Evolutionary conservation across 2,797 vertebrate species (phyloP).

Genomic region (Potorous gilbertii): DNA sequence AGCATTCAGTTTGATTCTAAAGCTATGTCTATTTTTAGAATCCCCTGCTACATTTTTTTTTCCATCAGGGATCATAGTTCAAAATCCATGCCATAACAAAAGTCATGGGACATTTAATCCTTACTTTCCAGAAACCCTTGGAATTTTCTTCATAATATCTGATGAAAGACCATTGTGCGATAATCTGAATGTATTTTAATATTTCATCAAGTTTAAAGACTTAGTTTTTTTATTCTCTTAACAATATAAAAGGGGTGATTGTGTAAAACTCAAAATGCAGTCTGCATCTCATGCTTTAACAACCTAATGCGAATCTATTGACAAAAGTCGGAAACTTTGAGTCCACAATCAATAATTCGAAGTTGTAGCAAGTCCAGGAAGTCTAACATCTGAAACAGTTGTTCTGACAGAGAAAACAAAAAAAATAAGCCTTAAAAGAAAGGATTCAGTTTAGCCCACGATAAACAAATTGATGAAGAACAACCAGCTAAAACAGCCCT

Average conservation of each 20-base stretch:
- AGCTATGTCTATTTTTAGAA: constrained; percentile 26
- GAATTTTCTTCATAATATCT: constrained; percentile 14
- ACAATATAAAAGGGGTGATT: neutral
- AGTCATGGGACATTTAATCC: neutral
- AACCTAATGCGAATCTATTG: constrained; percentile 59
- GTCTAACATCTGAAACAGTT: constrained; percentile 76
- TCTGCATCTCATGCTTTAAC: constrained; percentile 32
- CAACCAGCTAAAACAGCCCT: constrained; percentile 58
- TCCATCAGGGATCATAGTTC: constrained; percentile 9
- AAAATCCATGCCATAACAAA: neutral
- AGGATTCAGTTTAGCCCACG: neutral
- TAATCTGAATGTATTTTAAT: neutral
- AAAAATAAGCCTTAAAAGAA: constrained; percentile 73
- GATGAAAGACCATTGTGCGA: neutral
- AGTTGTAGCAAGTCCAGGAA: constrained; percentile 72
- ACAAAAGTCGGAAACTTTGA: constrained; percentile 68
- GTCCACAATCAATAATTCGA: constrained; percentile 77
- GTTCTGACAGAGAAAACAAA: constrained; percentile 76
- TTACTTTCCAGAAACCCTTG: constrained; percentile 34
- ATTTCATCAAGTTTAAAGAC: neutral
- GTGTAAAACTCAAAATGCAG: neutral
- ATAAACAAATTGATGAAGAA: constrained; percentile 67
- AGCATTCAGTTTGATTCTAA: neutral
- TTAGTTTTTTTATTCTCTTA: neutral
- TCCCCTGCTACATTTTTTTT: constrained; percentile 4